Percentiles rank a stretch among this genome's conserved stretches.
phyloP scores from a whole-genome alignment of 1,140 invertebrate genomes.

The Lordiphosa stackelbergi region DNA sequence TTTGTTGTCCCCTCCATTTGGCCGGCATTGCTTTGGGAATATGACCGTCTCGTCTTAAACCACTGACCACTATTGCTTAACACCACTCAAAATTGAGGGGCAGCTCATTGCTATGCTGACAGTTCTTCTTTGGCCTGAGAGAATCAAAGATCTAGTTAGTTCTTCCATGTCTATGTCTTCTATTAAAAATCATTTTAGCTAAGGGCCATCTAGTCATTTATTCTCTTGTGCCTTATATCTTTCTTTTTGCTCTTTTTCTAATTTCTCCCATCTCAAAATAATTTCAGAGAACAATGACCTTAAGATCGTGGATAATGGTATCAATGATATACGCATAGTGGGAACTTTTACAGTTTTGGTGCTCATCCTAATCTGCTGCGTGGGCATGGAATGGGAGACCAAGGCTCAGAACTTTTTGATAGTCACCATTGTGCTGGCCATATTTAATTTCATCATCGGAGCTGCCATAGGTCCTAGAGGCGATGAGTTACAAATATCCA shows the following conservation, averaged over 20 bases:
- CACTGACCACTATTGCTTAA: too few relatives aligned
- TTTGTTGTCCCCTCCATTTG: too few relatives aligned
- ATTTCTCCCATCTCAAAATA: neutral
- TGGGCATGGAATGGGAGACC: constrained; percentile 94
- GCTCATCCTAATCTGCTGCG: constrained; percentile 89
- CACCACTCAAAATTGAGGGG: too few relatives aligned
- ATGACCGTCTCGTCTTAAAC: too few relatives aligned
- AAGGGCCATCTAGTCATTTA: too few relatives aligned
- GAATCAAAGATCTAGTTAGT: too few relatives aligned
- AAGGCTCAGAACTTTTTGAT: constrained; percentile 93
- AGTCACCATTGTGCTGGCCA: constrained; percentile 91
- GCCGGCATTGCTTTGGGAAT: too few relatives aligned
- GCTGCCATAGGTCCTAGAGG: constrained; percentile 87
- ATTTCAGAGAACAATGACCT: constrained; percentile 78
- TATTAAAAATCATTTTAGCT: too few relatives aligned
- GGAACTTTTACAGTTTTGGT: constrained; percentile 85
- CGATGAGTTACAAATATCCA: constrained; percentile 79
- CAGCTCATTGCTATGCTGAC: too few relatives aligned
- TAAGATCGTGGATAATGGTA: constrained; percentile 85
- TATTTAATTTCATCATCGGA: constrained; percentile 93
- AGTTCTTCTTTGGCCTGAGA: too few relatives aligned
- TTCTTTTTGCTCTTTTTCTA: neutral
- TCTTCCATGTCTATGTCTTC: too few relatives aligned
- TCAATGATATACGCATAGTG: constrained; percentile 88
- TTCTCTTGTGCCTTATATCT: too few relatives aligned